Percentiles rank a stretch among this genome's conserved stretches.
These are phyloP conservation scores for Porphyrio hochstetteri DNA, from an alignment of 2,113 vertebrate genomes.

Conservation along the genomic window DNA sequence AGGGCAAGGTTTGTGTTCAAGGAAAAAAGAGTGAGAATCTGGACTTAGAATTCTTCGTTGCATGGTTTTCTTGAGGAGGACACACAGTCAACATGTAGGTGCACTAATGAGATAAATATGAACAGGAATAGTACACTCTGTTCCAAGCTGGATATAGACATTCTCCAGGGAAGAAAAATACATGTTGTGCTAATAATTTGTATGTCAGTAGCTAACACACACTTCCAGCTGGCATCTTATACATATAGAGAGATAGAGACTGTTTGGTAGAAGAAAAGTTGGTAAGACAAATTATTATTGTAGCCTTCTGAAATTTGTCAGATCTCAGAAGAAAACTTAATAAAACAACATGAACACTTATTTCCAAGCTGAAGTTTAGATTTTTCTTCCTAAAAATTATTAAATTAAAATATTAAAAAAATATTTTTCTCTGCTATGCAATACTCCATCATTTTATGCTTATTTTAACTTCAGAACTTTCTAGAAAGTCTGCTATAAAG, in stretches of 20 bases:
- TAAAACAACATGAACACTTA: background rate
- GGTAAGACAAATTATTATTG: background rate
- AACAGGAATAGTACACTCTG: conserved; percentile 7
- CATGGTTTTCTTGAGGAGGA: background rate
- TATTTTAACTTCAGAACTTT: background rate
- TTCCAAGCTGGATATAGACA: conserved; percentile 1
- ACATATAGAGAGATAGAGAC: background rate
- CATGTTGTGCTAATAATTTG: background rate
- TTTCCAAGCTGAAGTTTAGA: background rate
- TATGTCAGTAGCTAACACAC: background rate
- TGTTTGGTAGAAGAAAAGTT: background rate
- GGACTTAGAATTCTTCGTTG: background rate
- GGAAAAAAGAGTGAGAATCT: background rate
- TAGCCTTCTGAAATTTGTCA: background rate
- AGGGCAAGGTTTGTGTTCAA: background rate
- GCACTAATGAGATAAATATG: conserved; percentile 31
- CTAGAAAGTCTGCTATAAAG: background rate
- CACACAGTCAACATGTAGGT: background rate
- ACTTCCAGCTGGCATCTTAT: background rate
- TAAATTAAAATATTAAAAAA: background rate
- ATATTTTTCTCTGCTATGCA: background rate
- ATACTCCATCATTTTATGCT: background rate
- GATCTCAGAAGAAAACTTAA: background rate
- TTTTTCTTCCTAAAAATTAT: background rate
- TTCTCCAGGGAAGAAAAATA: background rate